Conservation (phyloP, 2,113 vertebrate species). For the Vicugna pacos region DNA sequence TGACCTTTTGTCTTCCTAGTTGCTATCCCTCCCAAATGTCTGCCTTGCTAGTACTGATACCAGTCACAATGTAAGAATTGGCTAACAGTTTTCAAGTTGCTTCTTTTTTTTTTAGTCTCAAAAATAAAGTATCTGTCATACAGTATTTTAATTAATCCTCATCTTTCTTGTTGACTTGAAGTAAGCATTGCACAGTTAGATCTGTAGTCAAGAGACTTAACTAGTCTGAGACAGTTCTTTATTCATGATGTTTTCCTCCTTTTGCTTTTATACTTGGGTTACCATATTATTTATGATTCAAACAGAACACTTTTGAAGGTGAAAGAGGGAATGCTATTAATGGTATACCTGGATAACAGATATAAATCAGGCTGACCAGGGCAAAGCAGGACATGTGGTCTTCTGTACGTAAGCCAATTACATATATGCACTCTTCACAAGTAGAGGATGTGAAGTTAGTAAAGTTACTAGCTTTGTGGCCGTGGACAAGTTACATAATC, state of each 20-base stretch:
- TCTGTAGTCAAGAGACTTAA: background rate
- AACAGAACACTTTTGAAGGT: background rate
- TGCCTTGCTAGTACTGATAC: background rate
- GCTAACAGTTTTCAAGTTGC: background rate
- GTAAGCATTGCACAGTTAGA: background rate
- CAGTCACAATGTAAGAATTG: background rate
- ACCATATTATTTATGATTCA: background rate
- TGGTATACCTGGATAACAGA: background rate
- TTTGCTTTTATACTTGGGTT: slow-evolving; percentile 19
- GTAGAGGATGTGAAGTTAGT: background rate
- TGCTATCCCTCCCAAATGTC: background rate
- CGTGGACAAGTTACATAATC: background rate
- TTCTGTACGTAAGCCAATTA: background rate
- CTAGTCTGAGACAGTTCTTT: background rate
- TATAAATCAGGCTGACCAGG: background rate
- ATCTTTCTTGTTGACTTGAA: background rate
- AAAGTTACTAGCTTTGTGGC: background rate
- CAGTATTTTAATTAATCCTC: background rate
- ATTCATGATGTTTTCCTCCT: background rate
- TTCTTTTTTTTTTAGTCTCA: background rate
- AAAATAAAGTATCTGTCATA: background rate
- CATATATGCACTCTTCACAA: background rate
- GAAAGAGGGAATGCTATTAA: background rate
- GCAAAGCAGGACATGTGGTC: background rate
- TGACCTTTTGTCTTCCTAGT: background rate